A percentile compares a stretch with the other conserved stretches of the same genome.
phyloP scores from a whole-genome alignment of 2,888 invertebrate species.

The Megastigmus dorsalis region DNA sequence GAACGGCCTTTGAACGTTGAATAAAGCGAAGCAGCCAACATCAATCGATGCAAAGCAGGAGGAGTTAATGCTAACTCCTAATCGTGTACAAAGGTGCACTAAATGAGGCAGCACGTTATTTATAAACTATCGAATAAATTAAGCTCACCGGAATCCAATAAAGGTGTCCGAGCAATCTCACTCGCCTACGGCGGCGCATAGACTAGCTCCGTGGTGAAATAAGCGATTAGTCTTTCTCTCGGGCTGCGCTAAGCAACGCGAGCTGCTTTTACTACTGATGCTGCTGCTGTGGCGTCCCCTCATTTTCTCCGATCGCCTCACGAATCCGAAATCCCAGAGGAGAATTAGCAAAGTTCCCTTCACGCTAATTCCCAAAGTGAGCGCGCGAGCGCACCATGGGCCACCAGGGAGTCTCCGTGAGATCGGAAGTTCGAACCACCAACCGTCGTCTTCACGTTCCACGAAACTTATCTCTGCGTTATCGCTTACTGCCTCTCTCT shows the following conservation, averaged over 20 bases:
- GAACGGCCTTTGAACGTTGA: no score
- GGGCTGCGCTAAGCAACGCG: no score
- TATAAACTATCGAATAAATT: background rate
- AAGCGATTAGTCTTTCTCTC: conserved; percentile 49
- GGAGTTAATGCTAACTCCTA: no score
- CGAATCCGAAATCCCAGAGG: conserved; percentile 45
- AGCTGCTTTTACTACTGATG: no score
- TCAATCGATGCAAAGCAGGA: no score
- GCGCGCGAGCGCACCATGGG: background rate
- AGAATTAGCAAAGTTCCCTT: conserved; percentile 54
- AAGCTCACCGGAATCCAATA: background rate
- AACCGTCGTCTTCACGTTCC: background rate
- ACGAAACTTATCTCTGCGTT: background rate
- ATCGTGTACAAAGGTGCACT: no score
- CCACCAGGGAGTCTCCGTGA: no score
- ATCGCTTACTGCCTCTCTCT: no score
- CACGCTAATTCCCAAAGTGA: conserved; percentile 33
- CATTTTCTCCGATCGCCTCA: conserved; percentile 31
- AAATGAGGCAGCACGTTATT: no score
- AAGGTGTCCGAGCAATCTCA: background rate
- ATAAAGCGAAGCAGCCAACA: no score
- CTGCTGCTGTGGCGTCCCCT: conserved; percentile 2
- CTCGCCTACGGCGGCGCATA: no score
- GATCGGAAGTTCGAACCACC: conserved; percentile 32
- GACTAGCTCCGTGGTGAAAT: conserved; percentile 37